Conservation (phyloP, 2,113 vertebrate species). For the Centropus unirufus region DNA sequence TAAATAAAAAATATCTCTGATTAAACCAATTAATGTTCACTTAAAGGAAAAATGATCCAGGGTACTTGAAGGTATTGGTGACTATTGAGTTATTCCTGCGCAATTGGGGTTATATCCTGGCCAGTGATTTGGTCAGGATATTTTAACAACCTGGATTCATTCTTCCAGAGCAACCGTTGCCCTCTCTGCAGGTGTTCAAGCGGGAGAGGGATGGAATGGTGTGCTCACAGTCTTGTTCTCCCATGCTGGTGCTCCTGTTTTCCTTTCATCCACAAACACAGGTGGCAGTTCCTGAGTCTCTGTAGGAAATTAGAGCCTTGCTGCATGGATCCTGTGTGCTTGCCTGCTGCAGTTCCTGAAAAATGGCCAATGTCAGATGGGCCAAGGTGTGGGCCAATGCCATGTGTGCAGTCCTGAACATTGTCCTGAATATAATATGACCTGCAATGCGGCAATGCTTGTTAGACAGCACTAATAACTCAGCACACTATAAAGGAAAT, state of each 20-base stretch:
- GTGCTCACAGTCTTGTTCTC: neutral
- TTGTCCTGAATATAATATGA: neutral
- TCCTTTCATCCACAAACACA: neutral
- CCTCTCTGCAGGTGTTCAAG: neutral
- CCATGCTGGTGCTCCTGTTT: neutral
- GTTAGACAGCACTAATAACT: neutral
- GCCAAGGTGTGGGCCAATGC: neutral
- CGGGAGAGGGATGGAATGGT: neutral
- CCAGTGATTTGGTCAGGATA: neutral
- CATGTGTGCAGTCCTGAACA: fast-evolving
- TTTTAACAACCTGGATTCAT: neutral
- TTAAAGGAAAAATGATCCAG: neutral
- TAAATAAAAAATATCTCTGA: neutral
- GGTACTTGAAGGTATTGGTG: neutral
- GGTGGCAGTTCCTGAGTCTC: neutral
- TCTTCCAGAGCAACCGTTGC: neutral
- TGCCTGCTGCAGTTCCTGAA: neutral
- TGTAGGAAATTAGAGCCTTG: neutral
- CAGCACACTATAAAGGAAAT: neutral
- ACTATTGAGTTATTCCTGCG: neutral
- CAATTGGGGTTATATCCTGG: neutral
- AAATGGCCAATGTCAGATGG: neutral
- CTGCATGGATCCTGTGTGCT: neutral
- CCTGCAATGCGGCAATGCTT: neutral
- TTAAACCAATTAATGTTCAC: neutral